These are phyloP conservation scores for Drosophila dives DNA, from an alignment of 2,888 invertebrate genomes.

Conservation along the genomic window DNA sequence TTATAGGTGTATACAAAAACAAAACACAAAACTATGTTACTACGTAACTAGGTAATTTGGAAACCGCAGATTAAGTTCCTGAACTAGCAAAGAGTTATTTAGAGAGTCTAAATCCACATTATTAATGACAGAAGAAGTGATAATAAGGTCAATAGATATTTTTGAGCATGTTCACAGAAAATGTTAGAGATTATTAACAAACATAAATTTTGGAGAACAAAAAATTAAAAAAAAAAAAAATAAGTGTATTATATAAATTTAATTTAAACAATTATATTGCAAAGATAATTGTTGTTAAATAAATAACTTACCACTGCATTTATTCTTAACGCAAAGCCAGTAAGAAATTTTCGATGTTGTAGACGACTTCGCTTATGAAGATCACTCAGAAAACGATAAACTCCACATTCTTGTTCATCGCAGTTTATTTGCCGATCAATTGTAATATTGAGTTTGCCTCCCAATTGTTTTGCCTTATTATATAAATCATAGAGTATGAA, in stretches of 20 bases:
- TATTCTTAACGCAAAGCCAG: slow-evolving; percentile 74
- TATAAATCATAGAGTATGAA: slow-evolving; percentile 81
- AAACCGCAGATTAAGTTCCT: background rate
- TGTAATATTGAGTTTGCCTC: slow-evolving; percentile 81
- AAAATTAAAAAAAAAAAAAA: background rate
- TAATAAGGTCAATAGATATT: background rate
- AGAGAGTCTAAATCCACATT: background rate
- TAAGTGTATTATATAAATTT: background rate
- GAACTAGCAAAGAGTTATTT: background rate
- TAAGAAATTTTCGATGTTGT: slow-evolving; percentile 74
- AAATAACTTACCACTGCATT: slow-evolving; percentile 70
- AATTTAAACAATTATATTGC: background rate
- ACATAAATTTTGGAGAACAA: background rate
- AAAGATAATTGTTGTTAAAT: background rate
- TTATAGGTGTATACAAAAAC: no score
- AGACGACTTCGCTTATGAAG: slow-evolving; percentile 64
- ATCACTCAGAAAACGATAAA: slow-evolving; percentile 63
- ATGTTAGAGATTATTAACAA: background rate
- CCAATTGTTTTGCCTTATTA: slow-evolving; percentile 81
- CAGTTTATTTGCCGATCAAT: slow-evolving; percentile 71
- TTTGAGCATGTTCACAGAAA: background rate
- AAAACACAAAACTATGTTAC: no score
- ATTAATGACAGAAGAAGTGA: background rate
- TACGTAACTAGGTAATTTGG: background rate
- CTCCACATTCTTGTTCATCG: slow-evolving; percentile 43